These are phyloP conservation scores for Danaus melanippus DNA, from an alignment of 1,140 invertebrate species.

Conservation along the genomic window DNA sequence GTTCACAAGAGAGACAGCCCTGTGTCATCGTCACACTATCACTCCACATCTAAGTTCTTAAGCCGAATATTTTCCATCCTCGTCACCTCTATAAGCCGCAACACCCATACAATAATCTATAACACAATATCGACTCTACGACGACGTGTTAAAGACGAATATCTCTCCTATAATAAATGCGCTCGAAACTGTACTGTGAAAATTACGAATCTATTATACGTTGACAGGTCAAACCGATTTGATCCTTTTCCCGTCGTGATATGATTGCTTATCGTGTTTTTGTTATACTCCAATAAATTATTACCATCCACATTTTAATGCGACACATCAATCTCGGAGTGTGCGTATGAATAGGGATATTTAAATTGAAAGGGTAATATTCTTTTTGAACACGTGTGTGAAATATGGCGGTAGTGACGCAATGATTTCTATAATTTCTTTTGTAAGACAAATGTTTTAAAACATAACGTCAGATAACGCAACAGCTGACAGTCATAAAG, in stretches of 20 bases:
- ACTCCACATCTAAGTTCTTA: conserved; percentile 50
- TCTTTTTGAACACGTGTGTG: conserved; percentile 40
- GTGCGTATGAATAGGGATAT: conserved; percentile 44
- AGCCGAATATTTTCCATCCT: conserved; percentile 49
- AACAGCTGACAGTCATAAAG: conserved; percentile 8
- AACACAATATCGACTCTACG: conserved; percentile 10
- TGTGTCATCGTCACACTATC: conserved; percentile 37
- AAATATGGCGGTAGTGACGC: conserved; percentile 26
- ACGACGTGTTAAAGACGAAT: neutral
- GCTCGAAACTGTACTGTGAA: conserved; percentile 7
- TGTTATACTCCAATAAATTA: conserved; percentile 23
- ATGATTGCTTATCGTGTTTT: conserved; percentile 4
- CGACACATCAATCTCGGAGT: conserved; percentile 44
- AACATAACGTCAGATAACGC: conserved; percentile 10
- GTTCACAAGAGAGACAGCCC: conserved; percentile 12
- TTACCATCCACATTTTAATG: conserved; percentile 48
- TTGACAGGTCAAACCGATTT: conserved; percentile 4
- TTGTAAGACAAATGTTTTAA: conserved; percentile 16
- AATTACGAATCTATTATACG: conserved; percentile 20
- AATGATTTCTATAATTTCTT: conserved; percentile 22
- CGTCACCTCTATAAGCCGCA: conserved; percentile 41
- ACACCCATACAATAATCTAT: neutral
- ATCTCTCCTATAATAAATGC: conserved; percentile 10
- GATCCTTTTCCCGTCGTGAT: conserved; percentile 5
- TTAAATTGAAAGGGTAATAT: conserved; percentile 51